phyloP scores from a whole-genome alignment of 2,888 invertebrate genomes.

The Cantharis rufa region DNA sequence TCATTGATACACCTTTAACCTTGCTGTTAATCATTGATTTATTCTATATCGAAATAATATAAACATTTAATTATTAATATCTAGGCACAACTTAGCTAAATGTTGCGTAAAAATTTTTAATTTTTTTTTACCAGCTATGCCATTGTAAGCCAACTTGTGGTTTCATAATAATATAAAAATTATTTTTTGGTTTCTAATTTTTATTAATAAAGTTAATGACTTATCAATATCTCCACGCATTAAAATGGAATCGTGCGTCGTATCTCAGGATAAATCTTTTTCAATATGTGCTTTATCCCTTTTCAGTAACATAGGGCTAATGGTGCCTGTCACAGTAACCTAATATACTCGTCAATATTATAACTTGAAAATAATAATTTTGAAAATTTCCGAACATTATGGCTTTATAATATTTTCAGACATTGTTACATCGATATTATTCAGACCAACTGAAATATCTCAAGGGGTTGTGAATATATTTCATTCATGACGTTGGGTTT shows the following conservation, averaged over 20 bases:
- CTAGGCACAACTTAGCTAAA: slow-evolving; percentile 16
- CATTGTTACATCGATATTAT: slow-evolving; percentile 23
- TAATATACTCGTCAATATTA: slow-evolving; percentile 24
- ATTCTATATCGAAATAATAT: slow-evolving; percentile 19
- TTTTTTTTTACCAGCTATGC: not conserved
- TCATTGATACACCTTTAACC: slow-evolving; percentile 21
- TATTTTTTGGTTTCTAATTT: not conserved
- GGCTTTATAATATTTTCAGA: not conserved
- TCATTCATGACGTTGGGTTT: not conserved
- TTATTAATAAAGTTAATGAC: not conserved
- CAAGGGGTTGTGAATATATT: not conserved
- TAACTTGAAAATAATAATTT: slow-evolving; percentile 16
- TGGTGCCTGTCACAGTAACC: slow-evolving; percentile 26
- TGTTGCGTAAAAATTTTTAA: slow-evolving; percentile 11
- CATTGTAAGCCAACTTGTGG: not conserved
- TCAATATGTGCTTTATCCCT: slow-evolving; percentile 31
- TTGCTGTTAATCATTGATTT: slow-evolving; percentile 9
- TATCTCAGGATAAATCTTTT: slow-evolving; percentile 33
- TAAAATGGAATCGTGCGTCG: not conserved
- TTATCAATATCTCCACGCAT: not conserved
- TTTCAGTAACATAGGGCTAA: slow-evolving; percentile 19
- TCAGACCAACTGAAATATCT: not conserved
- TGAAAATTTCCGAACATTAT: not conserved
- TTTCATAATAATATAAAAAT: not conserved
- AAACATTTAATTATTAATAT: slow-evolving; percentile 20